These are phyloP conservation scores for Danio kyathit DNA, from an alignment of 2,797 vertebrate genomes.

Conservation along the genomic window DNA sequence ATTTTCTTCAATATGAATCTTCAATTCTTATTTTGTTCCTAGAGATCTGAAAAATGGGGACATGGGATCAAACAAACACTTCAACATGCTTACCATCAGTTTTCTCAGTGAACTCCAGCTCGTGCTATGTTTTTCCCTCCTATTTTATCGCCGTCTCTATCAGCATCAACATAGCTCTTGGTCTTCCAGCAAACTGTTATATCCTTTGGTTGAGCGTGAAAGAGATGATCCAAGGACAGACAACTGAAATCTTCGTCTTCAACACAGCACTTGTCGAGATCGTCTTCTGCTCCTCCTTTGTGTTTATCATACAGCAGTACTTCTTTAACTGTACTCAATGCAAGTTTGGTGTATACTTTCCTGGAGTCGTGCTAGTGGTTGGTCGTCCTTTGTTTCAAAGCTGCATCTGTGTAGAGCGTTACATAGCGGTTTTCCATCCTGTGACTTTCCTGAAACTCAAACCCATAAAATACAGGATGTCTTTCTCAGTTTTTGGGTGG, in stretches of 20 bases:
- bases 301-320: slow-evolving; percentile 6
- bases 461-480: slow-evolving; percentile 23
- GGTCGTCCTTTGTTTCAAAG: slow-evolving; percentile 39
- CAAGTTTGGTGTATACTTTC: neutral
- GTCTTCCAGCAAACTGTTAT: slow-evolving; percentile 28
- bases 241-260: slow-evolving; percentile 18
- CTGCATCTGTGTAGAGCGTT: slow-evolving; percentile 26
- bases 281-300: neutral
- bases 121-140: neutral
- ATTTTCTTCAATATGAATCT: too few species aligned
- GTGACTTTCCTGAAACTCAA: slow-evolving; percentile 25
- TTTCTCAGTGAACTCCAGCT: slow-evolving; percentile 4
- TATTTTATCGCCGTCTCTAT: neutral
- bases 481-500: neutral
- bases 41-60: too few species aligned
- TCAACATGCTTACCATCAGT: neutral
- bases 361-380: neutral
- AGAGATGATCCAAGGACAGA: slow-evolving; percentile 24
- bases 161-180: slow-evolving; percentile 7
- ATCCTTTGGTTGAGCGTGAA: slow-evolving; percentile 19
- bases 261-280: slow-evolving; percentile 17
- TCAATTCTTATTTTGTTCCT: too few species aligned
- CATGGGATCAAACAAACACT: neutral
- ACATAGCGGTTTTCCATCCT: slow-evolving; percentile 24
- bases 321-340: slow-evolving; percentile 16